phyloP scores from a whole-genome alignment of 2,797 vertebrate genomes.

The Apogon talboti region DNA sequence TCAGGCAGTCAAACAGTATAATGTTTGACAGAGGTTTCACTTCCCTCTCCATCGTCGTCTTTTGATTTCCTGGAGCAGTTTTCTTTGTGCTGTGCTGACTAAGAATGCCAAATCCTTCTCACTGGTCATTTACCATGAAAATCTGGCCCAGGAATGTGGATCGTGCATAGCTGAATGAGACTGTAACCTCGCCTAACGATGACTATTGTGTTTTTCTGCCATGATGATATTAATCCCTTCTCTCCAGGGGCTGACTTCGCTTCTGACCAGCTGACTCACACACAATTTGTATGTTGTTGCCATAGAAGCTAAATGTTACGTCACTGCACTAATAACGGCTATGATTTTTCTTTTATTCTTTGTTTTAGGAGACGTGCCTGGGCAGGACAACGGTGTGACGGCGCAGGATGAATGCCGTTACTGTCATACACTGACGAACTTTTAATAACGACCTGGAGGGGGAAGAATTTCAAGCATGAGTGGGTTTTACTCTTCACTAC shows the following conservation, averaged over 20 bases:
- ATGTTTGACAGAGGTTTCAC: neutral
- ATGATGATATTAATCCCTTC: slow-evolving; percentile 33
- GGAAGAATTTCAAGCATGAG: slow-evolving; percentile 25
- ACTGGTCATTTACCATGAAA: slow-evolving; percentile 31
- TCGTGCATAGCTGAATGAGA: slow-evolving; percentile 26
- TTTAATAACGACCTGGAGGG: slow-evolving; percentile 29
- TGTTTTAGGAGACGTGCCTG: slow-evolving; percentile 32
- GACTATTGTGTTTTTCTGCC: slow-evolving; percentile 40
- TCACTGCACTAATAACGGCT: slow-evolving; percentile 21
- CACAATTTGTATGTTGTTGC: slow-evolving; percentile 47
- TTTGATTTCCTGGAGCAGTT: slow-evolving; percentile 10
- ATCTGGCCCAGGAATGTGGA: slow-evolving; percentile 31
- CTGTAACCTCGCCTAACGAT: slow-evolving; percentile 37
- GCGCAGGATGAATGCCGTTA: slow-evolving; percentile 32
- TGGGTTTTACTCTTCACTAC: slow-evolving; percentile 10
- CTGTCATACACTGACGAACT: slow-evolving; percentile 17
- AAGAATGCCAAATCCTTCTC: slow-evolving; percentile 14
- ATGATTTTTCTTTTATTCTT: slow-evolving; percentile 26
- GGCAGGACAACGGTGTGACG: slow-evolving; percentile 26
- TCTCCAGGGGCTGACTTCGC: slow-evolving; percentile 37
- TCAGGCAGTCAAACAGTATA: neutral
- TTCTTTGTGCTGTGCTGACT: slow-evolving; percentile 7
- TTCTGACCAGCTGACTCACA: slow-evolving; percentile 57
- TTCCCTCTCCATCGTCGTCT: neutral
- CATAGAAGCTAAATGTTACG: slow-evolving; percentile 36